Evolutionary conservation across 2,113 vertebrate genomes (phyloP), one percentile per base, ranked within the genome.

Genomic region (Cheirogaleus medius): DNA sequence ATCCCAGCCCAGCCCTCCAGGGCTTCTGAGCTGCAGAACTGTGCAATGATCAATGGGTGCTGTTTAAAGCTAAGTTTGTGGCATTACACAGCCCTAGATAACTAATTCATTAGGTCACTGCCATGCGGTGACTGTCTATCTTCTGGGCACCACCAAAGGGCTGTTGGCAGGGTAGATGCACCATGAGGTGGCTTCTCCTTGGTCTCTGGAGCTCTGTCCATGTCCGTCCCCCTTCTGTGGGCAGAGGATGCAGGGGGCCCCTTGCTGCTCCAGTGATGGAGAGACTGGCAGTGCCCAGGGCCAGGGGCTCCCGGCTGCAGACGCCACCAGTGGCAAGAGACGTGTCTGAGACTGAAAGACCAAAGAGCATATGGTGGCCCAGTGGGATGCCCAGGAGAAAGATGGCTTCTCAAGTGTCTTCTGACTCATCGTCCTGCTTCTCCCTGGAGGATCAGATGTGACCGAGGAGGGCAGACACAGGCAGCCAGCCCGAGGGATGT

Each of bases 21-120:
- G 85, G 63, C 18, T 39, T 60, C 54, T 5, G 37, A 64, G 56
- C 3, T 37, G 25, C n/a, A 29, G 54, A 37, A 49, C 21, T n/a
- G 21, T 34, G 1, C 0, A 0, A n/a, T 27, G 27, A 25, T 32
- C 34, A 6, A 52, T 27, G 54, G 27, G 34, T 34, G 1, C 3
- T 60, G 23, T 37, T 44, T 23, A n/a, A 54, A 49, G 25, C 42
- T n/a, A 63, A 54, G 18, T 39, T 25, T 44, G 20, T 56, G 60
- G 73, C 4, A 6, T 69, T 29, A 69, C 4, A 8, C 8, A 39
- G 76, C 39, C 37, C n/a, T 7, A 71, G 74, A 32, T 60, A 52
- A 6, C 42, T 42, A 15, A 20, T 8, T 27, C 2, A 34, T 1
- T n/a, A n/a, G 27, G 10, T 34, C 92, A 5, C 32, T 69, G 25